These are phyloP conservation scores for Halocaridina rubra DNA, from an alignment of 2,888 invertebrate genomes.

Conservation along the genomic window DNA sequence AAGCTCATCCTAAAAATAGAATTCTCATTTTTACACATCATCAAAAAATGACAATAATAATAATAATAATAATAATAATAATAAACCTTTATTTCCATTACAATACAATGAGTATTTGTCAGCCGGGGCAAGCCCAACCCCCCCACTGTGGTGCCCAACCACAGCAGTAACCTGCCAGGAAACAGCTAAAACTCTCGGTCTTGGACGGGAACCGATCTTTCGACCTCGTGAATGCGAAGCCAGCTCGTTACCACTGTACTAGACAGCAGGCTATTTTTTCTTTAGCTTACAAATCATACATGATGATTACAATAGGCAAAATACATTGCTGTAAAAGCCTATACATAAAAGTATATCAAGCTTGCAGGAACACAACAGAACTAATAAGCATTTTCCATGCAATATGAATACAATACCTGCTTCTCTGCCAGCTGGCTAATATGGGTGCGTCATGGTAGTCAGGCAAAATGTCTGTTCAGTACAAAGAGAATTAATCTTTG, in stretches of 20 bases:
- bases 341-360: background rate
- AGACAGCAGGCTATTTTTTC: too few species aligned
- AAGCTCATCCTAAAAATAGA: slow-evolving; percentile 46
- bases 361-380: background rate
- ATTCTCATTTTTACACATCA: too few species aligned
- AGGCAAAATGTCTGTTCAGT: slow-evolving; percentile 66
- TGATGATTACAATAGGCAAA: background rate
- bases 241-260: too few species aligned
- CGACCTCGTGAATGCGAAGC: too few species aligned
- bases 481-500: slow-evolving; percentile 61
- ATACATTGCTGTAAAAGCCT: too few species aligned
- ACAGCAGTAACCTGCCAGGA: too few species aligned
- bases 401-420: slow-evolving; percentile 63
- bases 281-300: background rate
- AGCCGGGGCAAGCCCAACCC: too few species aligned
- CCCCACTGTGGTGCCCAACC: too few species aligned
- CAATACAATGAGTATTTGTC: too few species aligned
- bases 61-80: background rate
- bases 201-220: too few species aligned
- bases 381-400: background rate
- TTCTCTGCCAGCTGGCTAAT: slow-evolving; percentile 64
- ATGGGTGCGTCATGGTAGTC: slow-evolving; percentile 67
- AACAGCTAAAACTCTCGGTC: too few species aligned
- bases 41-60: background rate
- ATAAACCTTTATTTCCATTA: too few species aligned